Base-by-base conservation (phyloP, 2,113 vertebrate species). In the Mobula hypostoma region DNA sequence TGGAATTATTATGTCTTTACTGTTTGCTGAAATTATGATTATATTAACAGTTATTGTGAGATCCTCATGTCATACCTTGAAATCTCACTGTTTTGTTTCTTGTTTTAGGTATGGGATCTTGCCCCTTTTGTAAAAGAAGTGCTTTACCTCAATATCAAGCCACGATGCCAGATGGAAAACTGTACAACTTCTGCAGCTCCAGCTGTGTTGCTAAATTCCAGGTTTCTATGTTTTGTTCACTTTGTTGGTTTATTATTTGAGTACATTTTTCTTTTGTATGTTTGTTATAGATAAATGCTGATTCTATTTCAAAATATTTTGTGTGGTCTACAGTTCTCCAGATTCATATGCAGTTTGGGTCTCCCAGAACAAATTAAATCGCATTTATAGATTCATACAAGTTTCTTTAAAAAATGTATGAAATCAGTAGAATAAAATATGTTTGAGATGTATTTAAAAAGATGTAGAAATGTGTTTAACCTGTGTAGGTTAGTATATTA, bases 161-260 rank as follows among this genome's bases (percentile, higher is more conserved):
- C 96, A 99, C 98, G 94, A 97, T 99, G 96, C 98, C 98, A 94
- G 98, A 99, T 97, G 99, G 98, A 95, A 98, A 98, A 96, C 96
- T 99, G 94, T 98, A 98, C 96, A 98, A 97, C 97, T 99, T 99
- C 97, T 99, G 99, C 97, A 99, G 98, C 97, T 99, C 98, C 72
- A 98, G 97, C 96, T 99, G 99, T 97, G 98, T 99, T 95, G 98
- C 98, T 96, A 99, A 99, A 97, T 99, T 99, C 96, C 99, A 99
- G 98, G 98, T 99, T 94, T 95, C 94, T 96, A 96, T 96, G 94
- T 94, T 95, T 95, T 87, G 66, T 94, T 94, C 58, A 7, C 72
- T 93, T 93, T 74, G 11, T 93, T 74, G 40, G 19, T 74, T 48
- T 74, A 29, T 70, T 68, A 74, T 48, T 68, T 91, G 29, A 36